A percentile compares a stretch with the other conserved stretches of the same genome.
phyloP scores from a whole-genome alignment of 2,113 vertebrate species.

The Saimiri boliviensis region DNA sequence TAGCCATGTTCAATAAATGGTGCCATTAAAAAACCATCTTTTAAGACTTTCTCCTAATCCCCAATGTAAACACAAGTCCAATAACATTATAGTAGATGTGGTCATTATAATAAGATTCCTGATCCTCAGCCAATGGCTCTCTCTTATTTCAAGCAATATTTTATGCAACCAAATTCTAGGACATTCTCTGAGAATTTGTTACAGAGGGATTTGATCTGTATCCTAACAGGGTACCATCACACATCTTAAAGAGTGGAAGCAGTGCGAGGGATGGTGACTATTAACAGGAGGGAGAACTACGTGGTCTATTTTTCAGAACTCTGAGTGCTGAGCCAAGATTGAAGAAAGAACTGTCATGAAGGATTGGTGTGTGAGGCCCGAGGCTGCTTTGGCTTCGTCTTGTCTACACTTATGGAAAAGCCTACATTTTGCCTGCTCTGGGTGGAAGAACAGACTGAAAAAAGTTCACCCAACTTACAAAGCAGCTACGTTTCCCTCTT shows the following conservation, averaged over 20 bases:
- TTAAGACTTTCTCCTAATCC: background rate
- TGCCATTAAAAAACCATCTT: background rate
- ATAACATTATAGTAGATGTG: background rate
- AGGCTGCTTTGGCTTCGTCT: background rate
- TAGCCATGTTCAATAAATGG: background rate
- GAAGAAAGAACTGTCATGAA: background rate
- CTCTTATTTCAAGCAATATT: background rate
- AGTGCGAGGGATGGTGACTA: background rate
- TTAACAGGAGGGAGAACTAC: background rate
- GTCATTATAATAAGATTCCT: background rate
- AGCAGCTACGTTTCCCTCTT: background rate
- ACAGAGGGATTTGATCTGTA: background rate
- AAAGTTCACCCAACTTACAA: background rate
- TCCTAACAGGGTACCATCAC: background rate
- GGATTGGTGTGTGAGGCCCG: background rate
- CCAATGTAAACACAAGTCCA: background rate
- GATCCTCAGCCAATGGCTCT: background rate
- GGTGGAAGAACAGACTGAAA: background rate
- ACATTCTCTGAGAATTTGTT: background rate
- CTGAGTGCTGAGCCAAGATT: background rate
- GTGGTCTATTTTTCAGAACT: background rate
- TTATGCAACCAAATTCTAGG: background rate
- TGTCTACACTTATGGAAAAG: background rate
- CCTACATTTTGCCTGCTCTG: background rate
- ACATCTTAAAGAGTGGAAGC: background rate